Evolutionary conservation across 2,888 invertebrate genomes (phyloP).

Genomic region (Eupeodes luniger): DNA sequence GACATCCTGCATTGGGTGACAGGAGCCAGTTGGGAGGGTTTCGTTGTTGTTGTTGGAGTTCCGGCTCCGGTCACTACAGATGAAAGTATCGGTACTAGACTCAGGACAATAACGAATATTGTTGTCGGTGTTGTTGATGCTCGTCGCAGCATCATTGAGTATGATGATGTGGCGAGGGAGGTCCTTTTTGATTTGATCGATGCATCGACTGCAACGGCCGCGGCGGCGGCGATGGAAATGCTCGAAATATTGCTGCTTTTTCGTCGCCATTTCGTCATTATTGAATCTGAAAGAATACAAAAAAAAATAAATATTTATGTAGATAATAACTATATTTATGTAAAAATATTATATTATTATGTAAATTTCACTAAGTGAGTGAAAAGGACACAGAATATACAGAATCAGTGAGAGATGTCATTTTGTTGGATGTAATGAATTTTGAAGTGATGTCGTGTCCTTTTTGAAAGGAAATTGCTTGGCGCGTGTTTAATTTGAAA

Average conservation of each 20-base stretch:
- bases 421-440: constrained; percentile 7
- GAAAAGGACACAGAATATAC: neutral
- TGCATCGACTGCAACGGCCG: constrained; percentile 26
- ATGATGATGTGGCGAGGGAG: constrained; percentile 42
- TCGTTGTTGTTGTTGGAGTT: constrained; percentile 78
- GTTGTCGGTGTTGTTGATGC: constrained; percentile 61
- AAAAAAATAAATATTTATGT: neutral
- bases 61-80: constrained; percentile 72
- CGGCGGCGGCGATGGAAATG: constrained; percentile 65
- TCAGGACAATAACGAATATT: constrained; percentile 65
- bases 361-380: constrained; percentile 25
- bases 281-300: constrained; percentile 79
- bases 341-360: constrained; percentile 4
- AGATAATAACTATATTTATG: constrained; percentile 3
- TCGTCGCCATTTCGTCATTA: constrained; percentile 84
- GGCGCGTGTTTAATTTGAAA: constrained; percentile 1
- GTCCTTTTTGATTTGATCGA: constrained; percentile 58
- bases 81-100: constrained; percentile 64
- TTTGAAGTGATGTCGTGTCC: neutral
- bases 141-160: constrained; percentile 37
- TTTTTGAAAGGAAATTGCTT: constrained; percentile 20
- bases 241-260: constrained; percentile 82
- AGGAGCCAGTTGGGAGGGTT: constrained; percentile 77
- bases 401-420: neutral
- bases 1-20: constrained; percentile 81